Base-by-base conservation (phyloP, 1,140 invertebrate species). In the Apis dorsata region DNA sequence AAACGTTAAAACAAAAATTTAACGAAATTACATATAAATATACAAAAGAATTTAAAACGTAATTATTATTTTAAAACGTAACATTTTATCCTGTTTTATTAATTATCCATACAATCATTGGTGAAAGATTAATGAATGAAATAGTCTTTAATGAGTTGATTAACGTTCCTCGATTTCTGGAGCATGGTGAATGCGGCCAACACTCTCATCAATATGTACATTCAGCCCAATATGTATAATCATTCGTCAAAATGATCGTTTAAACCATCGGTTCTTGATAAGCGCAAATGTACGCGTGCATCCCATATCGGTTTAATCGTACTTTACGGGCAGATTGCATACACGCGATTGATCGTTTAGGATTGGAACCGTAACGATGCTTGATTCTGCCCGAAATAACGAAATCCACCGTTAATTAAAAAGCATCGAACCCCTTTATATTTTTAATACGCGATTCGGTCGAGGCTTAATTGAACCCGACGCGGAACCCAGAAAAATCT, bases 401-500 rank as follows among this genome's bases (percentile, higher is more conserved):
- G 8, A 59, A 19, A n/a, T 34, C 24, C 21, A 13, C 5, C 7
- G 15, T 44, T 72, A 70, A 81, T 81, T 81, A 78, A 84, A 59
- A 70, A 28, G n/a, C n/a, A 82, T 73, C 44, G 73, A 75, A 72
- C 53, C 63, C 62, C 49, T 44, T 44, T 55, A 72, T 84, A 86
- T 86, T 86, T 79, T 79, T 83, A 66, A 21, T 12, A 17, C 49
- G 53, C 68, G 21, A 55, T 71, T 55, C n/a, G 5, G 49, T 28
- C 53, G 57, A 59, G 59, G 57, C 34, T 79, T 85, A 81, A 87
- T 88, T 79, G 62, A 85, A 84, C 28, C 21, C 44, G 34, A 4
- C 44, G n/a, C 49, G 17, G 73, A 65, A n/a, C n/a, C 28, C 60
- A 44, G 66, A 24, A 85, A 79, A 85, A 72, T 83, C 53, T 34